Base-by-base conservation (phyloP, 2,113 vertebrate genomes). In the Oriolus oriolus region DNA sequence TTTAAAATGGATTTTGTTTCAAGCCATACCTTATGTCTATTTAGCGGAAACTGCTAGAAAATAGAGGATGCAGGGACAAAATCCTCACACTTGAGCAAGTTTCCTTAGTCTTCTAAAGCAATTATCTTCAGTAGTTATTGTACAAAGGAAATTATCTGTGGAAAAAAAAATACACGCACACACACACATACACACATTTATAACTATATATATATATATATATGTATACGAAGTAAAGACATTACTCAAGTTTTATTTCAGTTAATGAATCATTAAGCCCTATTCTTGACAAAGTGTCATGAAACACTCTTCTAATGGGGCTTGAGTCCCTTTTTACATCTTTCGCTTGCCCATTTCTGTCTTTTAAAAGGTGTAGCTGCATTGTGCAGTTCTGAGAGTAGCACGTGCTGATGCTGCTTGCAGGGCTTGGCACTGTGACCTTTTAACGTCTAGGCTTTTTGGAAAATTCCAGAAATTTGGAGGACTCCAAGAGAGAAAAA, bases 341-440 rank as follows among this genome's bases (percentile, higher is more conserved):
- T 87, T 61, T 65, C 8, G 10, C 5, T 47, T 59, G 26, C 9
- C 5, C 20, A 13, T 45, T 68, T 63, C 23, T 11, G 41, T 56
- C n/a, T n/a, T 76, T 60, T 23, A 27, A 30, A 82, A 74, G 17
- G 8, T 31, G 7, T 33, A 60, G 24, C 27, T 73, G n/a, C 21
- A 13, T n/a, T n/a, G 68, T 77, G 50, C 17, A 13, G 8, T 52
- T 87, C 37, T 60, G 5, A 5, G 10, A n/a, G n/a, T 7, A n/a
- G 21, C 3, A 42, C 0, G 1, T 27, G 7, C 11, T 66, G 20
- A 31, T 47, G 20, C 4, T 68, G 7, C 23, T 71, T 59, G 24
- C n/a, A 53, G 23, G 19, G 8, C 7, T 10, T 54, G 35, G 41
- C 8, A 47, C 21, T 66, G 13, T 17, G 30, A 75, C 28, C 13